phyloP scores from a whole-genome alignment of 2,113 vertebrate species.

The Lathamus discolor region DNA sequence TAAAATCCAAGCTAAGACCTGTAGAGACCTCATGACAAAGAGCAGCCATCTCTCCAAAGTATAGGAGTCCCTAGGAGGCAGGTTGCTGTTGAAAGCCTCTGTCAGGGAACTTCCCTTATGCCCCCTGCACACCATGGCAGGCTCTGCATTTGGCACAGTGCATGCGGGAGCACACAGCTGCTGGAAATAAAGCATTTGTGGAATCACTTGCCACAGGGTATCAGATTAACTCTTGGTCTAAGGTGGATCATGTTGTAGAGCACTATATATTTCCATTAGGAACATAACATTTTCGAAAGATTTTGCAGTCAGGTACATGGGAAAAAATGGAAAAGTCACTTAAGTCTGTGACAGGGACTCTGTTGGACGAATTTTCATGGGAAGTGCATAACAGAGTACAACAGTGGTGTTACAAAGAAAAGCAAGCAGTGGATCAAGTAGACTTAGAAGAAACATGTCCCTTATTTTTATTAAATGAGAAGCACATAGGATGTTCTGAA shows the following conservation, averaged over 20 bases:
- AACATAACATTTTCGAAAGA: neutral
- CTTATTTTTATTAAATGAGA: neutral
- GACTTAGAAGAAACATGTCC: neutral
- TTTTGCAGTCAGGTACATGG: neutral
- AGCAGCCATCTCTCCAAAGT: neutral
- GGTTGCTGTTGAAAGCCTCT: neutral
- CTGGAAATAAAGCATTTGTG: neutral
- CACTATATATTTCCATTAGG: neutral
- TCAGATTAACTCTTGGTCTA: neutral
- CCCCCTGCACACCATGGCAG: neutral
- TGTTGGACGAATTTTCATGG: neutral
- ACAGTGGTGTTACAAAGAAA: neutral
- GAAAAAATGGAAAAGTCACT: neutral
- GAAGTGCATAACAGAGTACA: neutral
- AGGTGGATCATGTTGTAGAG: neutral
- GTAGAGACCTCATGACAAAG: neutral
- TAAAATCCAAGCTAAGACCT: neutral
- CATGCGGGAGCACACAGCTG: neutral
- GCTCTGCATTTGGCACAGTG: fast-evolving
- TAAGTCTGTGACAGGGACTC: neutral
- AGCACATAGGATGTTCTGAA: neutral
- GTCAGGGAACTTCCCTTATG: neutral
- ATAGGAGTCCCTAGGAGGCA: neutral
- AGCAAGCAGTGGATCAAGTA: neutral
- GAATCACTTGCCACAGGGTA: neutral